These are phyloP conservation scores for Diloba caeruleocephala DNA, from an alignment of 2,888 invertebrate genomes.

Conservation along the genomic window DNA sequence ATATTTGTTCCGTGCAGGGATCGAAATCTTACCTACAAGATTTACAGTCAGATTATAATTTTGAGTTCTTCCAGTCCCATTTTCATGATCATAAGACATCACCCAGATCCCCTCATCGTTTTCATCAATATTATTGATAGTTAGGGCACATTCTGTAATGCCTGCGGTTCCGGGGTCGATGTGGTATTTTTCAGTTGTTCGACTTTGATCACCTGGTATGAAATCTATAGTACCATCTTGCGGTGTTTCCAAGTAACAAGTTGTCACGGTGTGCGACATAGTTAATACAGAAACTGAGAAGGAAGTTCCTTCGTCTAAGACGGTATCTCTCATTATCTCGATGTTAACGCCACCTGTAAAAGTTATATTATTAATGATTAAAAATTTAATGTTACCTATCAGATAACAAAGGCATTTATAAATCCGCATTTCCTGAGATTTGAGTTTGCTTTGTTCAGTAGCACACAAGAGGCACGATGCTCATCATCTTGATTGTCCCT, in stretches of 20 bases:
- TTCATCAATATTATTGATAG: constrained; percentile 9
- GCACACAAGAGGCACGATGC: no score
- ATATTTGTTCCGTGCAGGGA: no score
- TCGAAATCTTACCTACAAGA: constrained; percentile 18
- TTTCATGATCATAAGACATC: constrained; percentile 11
- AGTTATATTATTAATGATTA: neutral
- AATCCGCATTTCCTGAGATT: no score
- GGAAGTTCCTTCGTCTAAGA: neutral
- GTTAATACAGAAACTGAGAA: neutral
- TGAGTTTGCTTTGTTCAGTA: no score
- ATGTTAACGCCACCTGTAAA: constrained; percentile 17
- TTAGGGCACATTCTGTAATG: constrained; percentile 5
- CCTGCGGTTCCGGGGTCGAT: neutral
- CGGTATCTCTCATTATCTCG: accelerated
- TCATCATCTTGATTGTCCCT: no score
- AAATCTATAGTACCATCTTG: neutral
- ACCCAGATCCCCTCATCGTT: constrained; percentile 33
- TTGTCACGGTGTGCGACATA: neutral
- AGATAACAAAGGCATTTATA: no score
- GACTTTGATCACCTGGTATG: constrained; percentile 1
- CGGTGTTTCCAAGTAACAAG: constrained; percentile 22
- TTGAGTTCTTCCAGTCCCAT: neutral
- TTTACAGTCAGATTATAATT: constrained; percentile 6
- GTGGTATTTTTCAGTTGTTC: constrained; percentile 14
- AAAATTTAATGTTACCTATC: no score